Conservation (phyloP, 2,113 vertebrate species). For the Peromyscus californicus region DNA sequence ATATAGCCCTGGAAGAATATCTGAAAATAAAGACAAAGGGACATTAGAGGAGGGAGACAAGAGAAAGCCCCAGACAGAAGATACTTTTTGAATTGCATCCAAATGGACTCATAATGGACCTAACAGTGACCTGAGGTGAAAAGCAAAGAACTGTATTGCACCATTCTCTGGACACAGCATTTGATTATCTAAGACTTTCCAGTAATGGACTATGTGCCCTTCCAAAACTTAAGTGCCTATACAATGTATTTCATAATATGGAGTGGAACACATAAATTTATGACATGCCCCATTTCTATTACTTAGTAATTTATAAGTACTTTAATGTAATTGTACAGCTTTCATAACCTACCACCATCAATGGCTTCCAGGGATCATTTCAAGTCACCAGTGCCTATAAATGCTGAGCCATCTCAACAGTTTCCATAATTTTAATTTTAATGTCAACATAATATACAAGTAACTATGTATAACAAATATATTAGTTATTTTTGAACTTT, state of each 20-base stretch:
- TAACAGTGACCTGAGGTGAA: conserved; percentile 11
- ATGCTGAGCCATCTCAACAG: not conserved
- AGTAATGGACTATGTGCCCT: not conserved
- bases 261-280: not conserved
- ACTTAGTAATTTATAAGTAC: conserved; percentile 18
- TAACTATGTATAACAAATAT: conserved; percentile 6
- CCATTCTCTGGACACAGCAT: not conserved
- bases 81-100: conserved; percentile 47
- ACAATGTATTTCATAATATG: not conserved
- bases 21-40: conserved; percentile 23
- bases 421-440: not conserved
- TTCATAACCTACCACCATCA: not conserved
- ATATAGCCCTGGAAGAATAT: not conserved
- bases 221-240: conserved; percentile 58
- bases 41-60: not conserved
- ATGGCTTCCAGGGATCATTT: not conserved
- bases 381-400: not conserved
- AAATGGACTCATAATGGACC: conserved; percentile 40
- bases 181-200: conserved; percentile 17
- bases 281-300: not conserved
- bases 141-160: not conserved
- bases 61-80: conserved; percentile 11
- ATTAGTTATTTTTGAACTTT: conserved; percentile 13
- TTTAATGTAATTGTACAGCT: conserved; percentile 19
- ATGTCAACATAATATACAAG: not conserved